Conservation (phyloP, 2,888 invertebrate species). For the Esperia sulphurella region DNA sequence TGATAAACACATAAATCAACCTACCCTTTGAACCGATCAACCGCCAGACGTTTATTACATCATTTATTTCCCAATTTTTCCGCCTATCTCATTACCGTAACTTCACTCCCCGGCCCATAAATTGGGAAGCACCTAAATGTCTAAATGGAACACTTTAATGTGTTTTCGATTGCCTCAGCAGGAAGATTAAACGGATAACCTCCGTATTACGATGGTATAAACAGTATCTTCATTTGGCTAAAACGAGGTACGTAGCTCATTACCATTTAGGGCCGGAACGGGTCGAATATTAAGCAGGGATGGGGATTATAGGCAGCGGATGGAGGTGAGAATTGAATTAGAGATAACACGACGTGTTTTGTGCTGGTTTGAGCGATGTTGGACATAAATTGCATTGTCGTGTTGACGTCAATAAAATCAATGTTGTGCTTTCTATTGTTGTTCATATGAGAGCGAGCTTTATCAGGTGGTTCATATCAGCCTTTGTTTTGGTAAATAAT, state of each 20-base stretch:
- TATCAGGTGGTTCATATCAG: too few relatives aligned
- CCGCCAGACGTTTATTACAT: neutral
- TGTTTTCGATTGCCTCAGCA: constrained; percentile 43
- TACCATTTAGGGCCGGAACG: constrained; percentile 46
- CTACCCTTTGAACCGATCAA: too few relatives aligned
- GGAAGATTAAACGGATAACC: constrained; percentile 30
- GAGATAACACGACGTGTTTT: constrained; percentile 17
- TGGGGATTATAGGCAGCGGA: constrained; percentile 32
- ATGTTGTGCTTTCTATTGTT: neutral
- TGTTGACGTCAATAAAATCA: constrained; percentile 1
- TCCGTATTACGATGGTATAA: constrained; percentile 40
- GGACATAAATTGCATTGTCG: constrained; percentile 6
- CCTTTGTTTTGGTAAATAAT: too few relatives aligned
- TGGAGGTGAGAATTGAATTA: constrained; percentile 50
- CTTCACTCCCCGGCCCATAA: constrained; percentile 27
- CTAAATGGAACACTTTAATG: constrained; percentile 46
- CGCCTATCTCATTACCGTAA: constrained; percentile 4
- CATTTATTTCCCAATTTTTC: neutral
- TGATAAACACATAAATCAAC: too few relatives aligned
- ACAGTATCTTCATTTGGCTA: constrained; percentile 51
- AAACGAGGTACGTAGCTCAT: constrained; percentile 46
- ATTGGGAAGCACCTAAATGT: constrained; percentile 46
- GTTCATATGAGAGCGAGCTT: too few relatives aligned
- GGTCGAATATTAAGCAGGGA: constrained; percentile 49
- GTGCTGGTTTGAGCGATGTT: constrained; percentile 3